Base-by-base conservation (phyloP, 2,888 invertebrate species). In the Pristionchus japonicus region DNA sequence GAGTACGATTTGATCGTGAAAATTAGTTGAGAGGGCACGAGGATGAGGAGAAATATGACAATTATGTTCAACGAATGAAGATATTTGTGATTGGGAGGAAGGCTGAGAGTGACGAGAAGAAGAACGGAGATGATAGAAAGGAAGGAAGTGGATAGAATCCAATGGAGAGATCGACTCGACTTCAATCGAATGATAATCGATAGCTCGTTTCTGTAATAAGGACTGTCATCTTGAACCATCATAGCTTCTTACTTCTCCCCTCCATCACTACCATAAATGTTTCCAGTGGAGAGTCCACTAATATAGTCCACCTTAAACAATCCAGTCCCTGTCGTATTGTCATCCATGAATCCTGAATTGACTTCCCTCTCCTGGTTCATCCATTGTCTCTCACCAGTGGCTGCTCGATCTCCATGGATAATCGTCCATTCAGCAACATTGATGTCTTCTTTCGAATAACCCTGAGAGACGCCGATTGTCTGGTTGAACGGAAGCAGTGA, bases 301-400 rank as follows among this genome's bases (percentile, higher is more conserved):
- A 77, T 27, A 13, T 43, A 77, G 13, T 40, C 43, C 13, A 77
- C 27, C 43, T 77, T 27, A 40, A 13, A 77, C 37, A 77, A 6
- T 2, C 77, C 77, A 1, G 43, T 77, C 15, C 77, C 77, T 2
- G 77, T 77, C 6, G 43, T 47, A 15, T 77, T 77, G 43, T 77
- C 77, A 47, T 77, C 77, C 77, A 77, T 77, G 47, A 77, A 77
- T 40, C 77, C 43, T 77, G 43, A 43, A 27, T 11, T 70, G 9
- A 70, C n/a, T 57, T n/a, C 43, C 43, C 43, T 43, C 43, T 43
- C 43, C 43, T n/a, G n/a, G n/a, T n/a, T n/a, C 43, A 9, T 43
- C 43, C 43, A 6, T 43, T 43, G 7, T 43, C 43, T 11, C 43
- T 43, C 15, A 77, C 77, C 77, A 20, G n/a, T 27, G 3, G 37